phyloP scores from a whole-genome alignment of 2,888 invertebrate species.

The Ophion costatus region DNA sequence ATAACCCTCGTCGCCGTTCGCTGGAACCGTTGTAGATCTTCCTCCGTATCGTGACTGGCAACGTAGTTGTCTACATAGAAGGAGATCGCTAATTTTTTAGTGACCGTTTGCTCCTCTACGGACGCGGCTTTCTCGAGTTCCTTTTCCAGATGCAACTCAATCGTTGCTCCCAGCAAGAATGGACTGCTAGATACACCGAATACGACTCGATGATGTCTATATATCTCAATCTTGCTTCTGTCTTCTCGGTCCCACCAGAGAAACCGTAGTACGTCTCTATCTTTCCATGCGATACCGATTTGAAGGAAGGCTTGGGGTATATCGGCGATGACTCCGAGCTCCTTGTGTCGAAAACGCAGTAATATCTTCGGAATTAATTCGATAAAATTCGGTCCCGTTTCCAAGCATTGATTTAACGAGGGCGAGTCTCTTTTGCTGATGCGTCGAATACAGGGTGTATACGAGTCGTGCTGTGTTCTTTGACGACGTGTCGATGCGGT shows the following conservation, averaged over 20 bases:
- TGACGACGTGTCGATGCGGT: conserved; percentile 67
- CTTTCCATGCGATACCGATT: conserved; percentile 61
- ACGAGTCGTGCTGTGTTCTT: conserved; percentile 64
- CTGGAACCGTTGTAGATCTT: conserved; percentile 53
- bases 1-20: conserved; percentile 52
- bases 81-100: conserved; percentile 62
- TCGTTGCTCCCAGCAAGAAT: conserved; percentile 54
- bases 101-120: conserved; percentile 7
- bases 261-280: conserved; percentile 69
- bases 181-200: not conserved
- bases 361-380: conserved; percentile 67
- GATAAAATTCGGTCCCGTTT: conserved; percentile 69
- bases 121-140: conserved; percentile 13
- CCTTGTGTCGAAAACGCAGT: conserved; percentile 64
- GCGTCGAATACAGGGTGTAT: conserved; percentile 74
- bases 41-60: conserved; percentile 56
- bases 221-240: not conserved
- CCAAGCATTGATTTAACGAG: conserved; percentile 71
- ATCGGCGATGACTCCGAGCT: conserved; percentile 66
- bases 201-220: conserved; percentile 4
- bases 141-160: conserved; percentile 68
- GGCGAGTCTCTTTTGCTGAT: conserved; percentile 67
- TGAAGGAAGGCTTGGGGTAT: conserved; percentile 69
- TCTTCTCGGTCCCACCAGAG: conserved; percentile 66
- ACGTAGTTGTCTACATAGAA: conserved; percentile 71